These are phyloP conservation scores for Chionodraco myersi DNA, from an alignment of 2,113 vertebrate genomes.

Conservation along the genomic window DNA sequence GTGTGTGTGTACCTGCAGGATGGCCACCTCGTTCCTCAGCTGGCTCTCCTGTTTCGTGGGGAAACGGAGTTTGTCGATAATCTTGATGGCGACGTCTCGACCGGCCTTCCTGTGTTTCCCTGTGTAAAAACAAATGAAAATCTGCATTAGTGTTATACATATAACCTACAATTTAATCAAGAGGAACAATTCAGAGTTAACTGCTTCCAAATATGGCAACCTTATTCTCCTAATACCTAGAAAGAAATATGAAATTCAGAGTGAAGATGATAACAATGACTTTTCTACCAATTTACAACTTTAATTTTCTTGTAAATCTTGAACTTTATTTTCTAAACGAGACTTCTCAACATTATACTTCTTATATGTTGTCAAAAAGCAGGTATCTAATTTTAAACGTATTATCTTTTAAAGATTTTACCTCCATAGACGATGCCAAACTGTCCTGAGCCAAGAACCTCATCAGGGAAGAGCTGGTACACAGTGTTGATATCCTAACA, in stretches of 20 bases:
- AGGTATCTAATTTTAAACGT: no score
- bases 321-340: background rate
- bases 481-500: slow-evolving; percentile 95
- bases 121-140: slow-evolving; percentile 73
- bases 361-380: no score
- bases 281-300: background rate
- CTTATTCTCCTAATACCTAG: background rate
- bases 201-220: background rate
- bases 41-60: slow-evolving; percentile 99
- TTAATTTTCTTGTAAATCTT: background rate
- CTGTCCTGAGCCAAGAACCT: slow-evolving; percentile 96
- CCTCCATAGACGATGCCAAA: slow-evolving; percentile 99
- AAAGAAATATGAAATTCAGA: background rate
- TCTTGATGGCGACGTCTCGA: slow-evolving; percentile 98
- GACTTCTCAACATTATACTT: no score
- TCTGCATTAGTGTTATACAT: background rate
- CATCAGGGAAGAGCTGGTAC: slow-evolving; percentile 98
- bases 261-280: no score
- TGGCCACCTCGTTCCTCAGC: slow-evolving; percentile 97
- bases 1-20: slow-evolving; percentile 90
- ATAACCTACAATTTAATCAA: no score
- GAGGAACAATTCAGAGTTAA: background rate
- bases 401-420: slow-evolving; percentile 61
- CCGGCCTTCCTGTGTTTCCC: slow-evolving; percentile 98
- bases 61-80: slow-evolving; percentile 97